These are phyloP conservation scores for Tipula lateralis DNA, from an alignment of 2,888 invertebrate species.

Conservation along the genomic window DNA sequence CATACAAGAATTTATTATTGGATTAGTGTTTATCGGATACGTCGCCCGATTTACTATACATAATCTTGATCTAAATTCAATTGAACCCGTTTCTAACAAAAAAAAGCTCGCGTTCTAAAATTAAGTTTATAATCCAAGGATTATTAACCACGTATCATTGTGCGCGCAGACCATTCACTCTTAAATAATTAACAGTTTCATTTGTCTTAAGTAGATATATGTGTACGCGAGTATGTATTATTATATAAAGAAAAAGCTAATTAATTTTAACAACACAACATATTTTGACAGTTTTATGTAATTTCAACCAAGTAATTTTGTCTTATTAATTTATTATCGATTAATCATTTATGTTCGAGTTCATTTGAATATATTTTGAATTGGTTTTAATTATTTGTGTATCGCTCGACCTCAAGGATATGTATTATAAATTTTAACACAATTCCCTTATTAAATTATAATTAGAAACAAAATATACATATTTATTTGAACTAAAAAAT, in stretches of 20 bases:
- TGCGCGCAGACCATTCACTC: not conserved
- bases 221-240: not conserved
- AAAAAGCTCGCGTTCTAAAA: not conserved
- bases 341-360: not conserved
- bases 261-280: not conserved
- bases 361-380: not conserved
- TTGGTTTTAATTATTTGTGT: not conserved
- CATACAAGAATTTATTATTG: not conserved
- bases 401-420: not conserved
- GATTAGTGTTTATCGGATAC: not conserved
- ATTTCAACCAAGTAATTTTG: not conserved
- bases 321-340: slow-evolving; percentile 5
- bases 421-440: not conserved
- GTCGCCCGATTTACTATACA: not conserved
- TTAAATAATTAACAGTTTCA: not conserved
- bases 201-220: not conserved
- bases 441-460: not conserved
- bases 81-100: not conserved
- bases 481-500: not conserved
- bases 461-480: not conserved
- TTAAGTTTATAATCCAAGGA: not conserved
- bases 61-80: not conserved
- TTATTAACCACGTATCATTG: not conserved
- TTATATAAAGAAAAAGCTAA: not conserved
- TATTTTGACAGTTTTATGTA: not conserved